A percentile compares a stretch with the other conserved stretches of the same genome.
phyloP scores from a whole-genome alignment of 2,797 vertebrate species.

The Tragelaphus oryx region DNA sequence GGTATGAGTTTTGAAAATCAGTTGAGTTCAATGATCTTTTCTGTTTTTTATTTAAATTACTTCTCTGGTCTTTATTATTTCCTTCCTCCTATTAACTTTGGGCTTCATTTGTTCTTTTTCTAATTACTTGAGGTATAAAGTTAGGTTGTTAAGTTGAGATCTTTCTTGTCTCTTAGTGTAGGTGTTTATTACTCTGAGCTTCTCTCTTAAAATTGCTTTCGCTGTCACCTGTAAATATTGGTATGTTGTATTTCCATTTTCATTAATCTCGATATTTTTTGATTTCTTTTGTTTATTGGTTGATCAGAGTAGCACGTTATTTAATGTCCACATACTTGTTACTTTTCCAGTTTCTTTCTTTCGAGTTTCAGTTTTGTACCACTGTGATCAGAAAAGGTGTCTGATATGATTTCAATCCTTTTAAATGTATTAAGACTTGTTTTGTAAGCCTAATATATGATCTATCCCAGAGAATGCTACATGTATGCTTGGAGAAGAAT shows the following conservation, averaged over 20 bases:
- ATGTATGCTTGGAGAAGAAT: too few species aligned
- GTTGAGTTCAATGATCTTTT: background rate
- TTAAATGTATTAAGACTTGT: too few species aligned
- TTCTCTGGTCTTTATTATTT: background rate
- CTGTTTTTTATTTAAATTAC: background rate
- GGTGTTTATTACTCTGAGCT: background rate
- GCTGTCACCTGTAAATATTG: background rate
- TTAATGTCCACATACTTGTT: background rate
- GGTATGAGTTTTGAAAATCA: background rate
- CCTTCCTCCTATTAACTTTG: background rate
- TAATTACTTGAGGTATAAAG: background rate
- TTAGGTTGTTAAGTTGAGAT: background rate
- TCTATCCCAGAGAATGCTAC: too few species aligned
- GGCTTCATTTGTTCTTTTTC: background rate
- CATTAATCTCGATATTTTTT: background rate
- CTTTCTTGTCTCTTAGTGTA: background rate
- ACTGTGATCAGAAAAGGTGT: background rate
- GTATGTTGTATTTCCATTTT: background rate
- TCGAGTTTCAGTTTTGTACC: background rate
- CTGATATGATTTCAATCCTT: background rate
- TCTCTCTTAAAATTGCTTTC: background rate
- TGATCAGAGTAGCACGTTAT: background rate
- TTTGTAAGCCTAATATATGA: too few species aligned
- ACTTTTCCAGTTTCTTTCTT: background rate
- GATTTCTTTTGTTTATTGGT: background rate